A percentile compares a stretch with the other conserved stretches of the same genome.
Conservation (phyloP, 2,797 vertebrate genomes). For the Prionace glauca region DNA sequence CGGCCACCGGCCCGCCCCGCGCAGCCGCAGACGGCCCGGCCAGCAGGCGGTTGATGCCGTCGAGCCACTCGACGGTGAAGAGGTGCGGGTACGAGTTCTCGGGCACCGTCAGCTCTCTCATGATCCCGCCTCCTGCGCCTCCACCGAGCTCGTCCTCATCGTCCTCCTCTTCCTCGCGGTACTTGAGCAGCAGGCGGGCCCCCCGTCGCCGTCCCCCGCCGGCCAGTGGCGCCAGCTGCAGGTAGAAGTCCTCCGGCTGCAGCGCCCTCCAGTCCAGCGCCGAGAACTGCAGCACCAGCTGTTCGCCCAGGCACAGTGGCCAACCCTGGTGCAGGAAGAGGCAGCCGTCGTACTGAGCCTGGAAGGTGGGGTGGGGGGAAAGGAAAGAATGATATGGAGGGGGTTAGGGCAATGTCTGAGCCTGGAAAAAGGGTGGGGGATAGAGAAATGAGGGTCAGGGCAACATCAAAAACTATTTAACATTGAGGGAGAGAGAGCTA, state of each 20-base stretch:
- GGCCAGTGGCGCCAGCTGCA: conserved; percentile 74
- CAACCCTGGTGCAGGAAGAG: conserved; percentile 85
- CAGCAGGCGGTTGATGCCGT: conserved; percentile 80
- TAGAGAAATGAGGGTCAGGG: no score
- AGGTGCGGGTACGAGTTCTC: conserved; percentile 76
- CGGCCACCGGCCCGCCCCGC: conserved; percentile 50
- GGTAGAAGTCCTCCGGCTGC: conserved; percentile 82
- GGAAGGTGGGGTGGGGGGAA: conserved; percentile 1
- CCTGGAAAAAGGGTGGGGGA: no score
- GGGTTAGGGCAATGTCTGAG: not conserved
- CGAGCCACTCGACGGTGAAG: conserved; percentile 84
- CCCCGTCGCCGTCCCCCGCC: conserved; percentile 62
- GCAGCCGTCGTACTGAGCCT: conserved; percentile 85
- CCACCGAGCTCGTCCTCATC: conserved; percentile 33
- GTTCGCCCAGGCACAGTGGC: conserved; percentile 80
- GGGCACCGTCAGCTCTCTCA: conserved; percentile 76
- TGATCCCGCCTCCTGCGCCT: no score
- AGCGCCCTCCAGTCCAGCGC: conserved; percentile 82
- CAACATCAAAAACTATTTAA: no score
- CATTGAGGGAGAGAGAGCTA: no score
- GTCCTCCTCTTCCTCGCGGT: conserved; percentile 62
- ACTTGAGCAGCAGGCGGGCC: conserved; percentile 78
- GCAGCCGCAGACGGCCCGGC: conserved; percentile 52
- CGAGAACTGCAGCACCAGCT: conserved; percentile 82
- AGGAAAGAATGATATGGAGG: not conserved